A percentile compares a stretch with the other conserved stretches of the same genome.
phyloP scores from a whole-genome alignment of 2,888 invertebrate genomes.

The Stictocephala bisonia region DNA sequence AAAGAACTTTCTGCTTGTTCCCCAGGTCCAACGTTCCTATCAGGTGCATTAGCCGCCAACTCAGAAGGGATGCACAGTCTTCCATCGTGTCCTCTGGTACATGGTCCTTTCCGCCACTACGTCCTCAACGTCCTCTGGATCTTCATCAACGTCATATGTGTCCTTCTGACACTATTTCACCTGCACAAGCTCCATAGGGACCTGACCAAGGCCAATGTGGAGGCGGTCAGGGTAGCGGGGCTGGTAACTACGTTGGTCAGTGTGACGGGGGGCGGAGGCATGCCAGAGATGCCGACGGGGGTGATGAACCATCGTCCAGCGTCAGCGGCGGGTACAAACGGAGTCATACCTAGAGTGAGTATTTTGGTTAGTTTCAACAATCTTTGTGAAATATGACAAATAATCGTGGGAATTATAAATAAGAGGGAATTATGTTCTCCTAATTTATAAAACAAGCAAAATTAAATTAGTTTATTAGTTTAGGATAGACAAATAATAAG shows the following conservation, averaged over 20 bases:
- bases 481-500: too few relatives aligned
- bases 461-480: too few relatives aligned
- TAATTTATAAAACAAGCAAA: too few relatives aligned
- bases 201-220: constrained; percentile 84
- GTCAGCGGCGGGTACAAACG: constrained; percentile 44
- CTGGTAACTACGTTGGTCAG: constrained; percentile 86
- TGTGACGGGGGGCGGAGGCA: constrained; percentile 75
- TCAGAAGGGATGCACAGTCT: constrained; percentile 81
- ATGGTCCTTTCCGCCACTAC: constrained; percentile 90
- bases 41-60: constrained; percentile 84
- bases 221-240: constrained; percentile 84
- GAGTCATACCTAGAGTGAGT: constrained; percentile 51
- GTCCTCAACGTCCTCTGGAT: constrained; percentile 93
- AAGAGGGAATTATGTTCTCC: too few relatives aligned
- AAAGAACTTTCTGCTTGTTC: too few relatives aligned
- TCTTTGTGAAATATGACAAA: too few relatives aligned
- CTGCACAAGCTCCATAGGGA: constrained; percentile 81
- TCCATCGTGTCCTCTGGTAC: constrained; percentile 86
- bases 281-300: constrained; percentile 55
- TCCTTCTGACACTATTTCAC: constrained; percentile 84
- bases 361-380: too few relatives aligned
- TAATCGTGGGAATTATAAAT: too few relatives aligned
- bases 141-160: constrained; percentile 86
- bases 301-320: constrained; percentile 23
- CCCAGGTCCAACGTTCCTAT: constrained; percentile 78